phyloP scores from a whole-genome alignment of 2,888 invertebrate species.

The Xylocampa areola region DNA sequence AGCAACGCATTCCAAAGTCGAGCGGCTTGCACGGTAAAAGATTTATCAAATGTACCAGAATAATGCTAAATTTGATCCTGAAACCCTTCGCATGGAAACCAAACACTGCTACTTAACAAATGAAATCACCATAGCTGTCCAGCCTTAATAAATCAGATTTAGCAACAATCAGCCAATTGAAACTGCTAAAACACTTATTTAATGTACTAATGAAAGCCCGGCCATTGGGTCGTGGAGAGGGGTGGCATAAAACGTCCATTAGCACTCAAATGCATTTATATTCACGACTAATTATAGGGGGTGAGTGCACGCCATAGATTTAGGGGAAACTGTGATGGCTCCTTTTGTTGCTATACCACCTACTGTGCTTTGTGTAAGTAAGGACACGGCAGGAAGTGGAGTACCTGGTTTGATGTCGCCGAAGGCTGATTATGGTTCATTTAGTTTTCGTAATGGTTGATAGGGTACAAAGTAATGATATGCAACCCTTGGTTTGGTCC shows the following conservation, averaged over 20 bases:
- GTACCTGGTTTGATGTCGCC: constrained; percentile 30
- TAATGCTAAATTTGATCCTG: background rate
- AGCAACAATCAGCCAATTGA: constrained; percentile 26
- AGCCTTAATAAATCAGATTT: constrained; percentile 12
- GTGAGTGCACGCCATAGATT: constrained; percentile 60
- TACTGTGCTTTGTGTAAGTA: constrained; percentile 26
- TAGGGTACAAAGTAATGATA: constrained; percentile 9
- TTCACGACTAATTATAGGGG: constrained; percentile 76
- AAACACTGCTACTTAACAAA: constrained; percentile 1
- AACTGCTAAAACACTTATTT: constrained; percentile 51
- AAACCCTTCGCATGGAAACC: background rate
- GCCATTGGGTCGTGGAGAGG: constrained; percentile 49
- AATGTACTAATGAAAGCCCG: constrained; percentile 50
- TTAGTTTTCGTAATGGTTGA: constrained; percentile 32
- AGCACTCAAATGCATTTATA: constrained; percentile 78
- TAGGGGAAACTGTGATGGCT: constrained; percentile 51
- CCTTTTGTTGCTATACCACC: constrained; percentile 47
- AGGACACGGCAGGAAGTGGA: constrained; percentile 13
- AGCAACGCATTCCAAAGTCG: too few relatives aligned
- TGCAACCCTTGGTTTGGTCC: background rate
- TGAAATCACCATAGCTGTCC: background rate
- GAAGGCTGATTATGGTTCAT: constrained; percentile 25
- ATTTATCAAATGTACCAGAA: background rate
- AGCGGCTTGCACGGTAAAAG: too few relatives aligned
- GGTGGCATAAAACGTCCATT: constrained; percentile 74